phyloP scores from a whole-genome alignment of 2,113 vertebrate species.

The Campylomormyrus tamandua region DNA sequence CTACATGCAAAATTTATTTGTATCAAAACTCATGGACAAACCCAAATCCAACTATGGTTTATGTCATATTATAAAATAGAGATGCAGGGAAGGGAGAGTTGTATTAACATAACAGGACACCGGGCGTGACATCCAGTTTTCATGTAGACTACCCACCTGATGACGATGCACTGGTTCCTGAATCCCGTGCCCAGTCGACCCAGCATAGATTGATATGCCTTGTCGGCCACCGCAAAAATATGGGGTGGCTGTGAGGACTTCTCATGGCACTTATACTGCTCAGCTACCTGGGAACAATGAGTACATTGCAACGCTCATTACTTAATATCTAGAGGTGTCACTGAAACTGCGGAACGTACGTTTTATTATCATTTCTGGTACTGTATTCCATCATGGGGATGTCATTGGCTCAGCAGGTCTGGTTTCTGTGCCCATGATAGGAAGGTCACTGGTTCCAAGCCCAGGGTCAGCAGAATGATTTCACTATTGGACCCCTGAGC shows the following conservation, averaged over 20 bases:
- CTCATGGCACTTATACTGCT: slow-evolving; percentile 45
- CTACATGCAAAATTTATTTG: neutral
- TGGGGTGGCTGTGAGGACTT: slow-evolving; percentile 48
- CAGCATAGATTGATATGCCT: slow-evolving; percentile 54
- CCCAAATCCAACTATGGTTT: neutral
- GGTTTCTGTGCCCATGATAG: neutral
- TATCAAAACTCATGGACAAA: neutral
- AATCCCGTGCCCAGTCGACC: slow-evolving; percentile 33
- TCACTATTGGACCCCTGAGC: neutral
- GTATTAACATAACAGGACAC: neutral
- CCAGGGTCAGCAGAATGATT: neutral
- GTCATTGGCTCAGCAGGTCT: neutral
- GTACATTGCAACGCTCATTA: neutral
- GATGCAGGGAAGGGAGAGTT: neutral
- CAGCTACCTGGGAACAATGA: slow-evolving; percentile 42
- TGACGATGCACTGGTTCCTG: slow-evolving; percentile 55
- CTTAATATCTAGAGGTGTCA: neutral
- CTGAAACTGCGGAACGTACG: neutral
- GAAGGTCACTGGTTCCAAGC: neutral
- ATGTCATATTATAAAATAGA: neutral
- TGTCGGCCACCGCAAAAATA: slow-evolving; percentile 58
- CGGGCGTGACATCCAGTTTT: neutral
- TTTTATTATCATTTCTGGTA: neutral
- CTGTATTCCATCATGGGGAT: neutral
- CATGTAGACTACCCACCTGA: slow-evolving; percentile 47